These are phyloP conservation scores for Ara ararauna DNA, from an alignment of 2,797 vertebrate species.

Conservation along the genomic window DNA sequence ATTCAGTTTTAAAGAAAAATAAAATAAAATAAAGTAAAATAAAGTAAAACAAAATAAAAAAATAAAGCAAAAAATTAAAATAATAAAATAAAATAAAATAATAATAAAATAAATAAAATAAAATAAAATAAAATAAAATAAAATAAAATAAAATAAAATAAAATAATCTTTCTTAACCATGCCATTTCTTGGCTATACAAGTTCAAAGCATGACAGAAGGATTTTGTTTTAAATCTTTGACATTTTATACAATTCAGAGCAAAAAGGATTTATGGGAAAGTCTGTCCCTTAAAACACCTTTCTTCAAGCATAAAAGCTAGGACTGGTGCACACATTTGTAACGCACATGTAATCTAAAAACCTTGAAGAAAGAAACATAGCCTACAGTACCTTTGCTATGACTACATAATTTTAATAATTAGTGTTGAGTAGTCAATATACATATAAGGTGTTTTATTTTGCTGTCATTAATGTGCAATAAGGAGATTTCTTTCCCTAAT, in stretches of 20 bases:
- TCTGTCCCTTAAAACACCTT: neutral
- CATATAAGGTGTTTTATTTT: neutral
- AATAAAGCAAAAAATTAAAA: neutral
- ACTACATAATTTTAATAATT: neutral
- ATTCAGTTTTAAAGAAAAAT: neutral
- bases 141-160: neutral
- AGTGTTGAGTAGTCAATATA: neutral
- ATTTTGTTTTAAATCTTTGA: neutral
- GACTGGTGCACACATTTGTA: accelerated
- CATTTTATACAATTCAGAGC: neutral
- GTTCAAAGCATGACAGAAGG: neutral
- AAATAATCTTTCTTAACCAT: too few species aligned
- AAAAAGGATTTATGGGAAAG: neutral
- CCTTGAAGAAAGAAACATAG: neutral
- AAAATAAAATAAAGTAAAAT: neutral
- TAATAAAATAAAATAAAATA: neutral
- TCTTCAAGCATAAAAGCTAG: neutral
- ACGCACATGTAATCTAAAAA: neutral
- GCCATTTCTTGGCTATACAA: neutral
- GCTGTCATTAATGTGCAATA: neutral
- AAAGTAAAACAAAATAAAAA: neutral
- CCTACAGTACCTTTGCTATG: neutral
- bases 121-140: neutral
- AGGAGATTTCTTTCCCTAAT: neutral
- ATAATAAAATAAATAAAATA: too few species aligned